A percentile compares a stretch with the other conserved stretches of the same genome.
These are phyloP conservation scores for Anadara kagoshimensis DNA, from an alignment of 1,140 invertebrate species.

Conservation along the genomic window DNA sequence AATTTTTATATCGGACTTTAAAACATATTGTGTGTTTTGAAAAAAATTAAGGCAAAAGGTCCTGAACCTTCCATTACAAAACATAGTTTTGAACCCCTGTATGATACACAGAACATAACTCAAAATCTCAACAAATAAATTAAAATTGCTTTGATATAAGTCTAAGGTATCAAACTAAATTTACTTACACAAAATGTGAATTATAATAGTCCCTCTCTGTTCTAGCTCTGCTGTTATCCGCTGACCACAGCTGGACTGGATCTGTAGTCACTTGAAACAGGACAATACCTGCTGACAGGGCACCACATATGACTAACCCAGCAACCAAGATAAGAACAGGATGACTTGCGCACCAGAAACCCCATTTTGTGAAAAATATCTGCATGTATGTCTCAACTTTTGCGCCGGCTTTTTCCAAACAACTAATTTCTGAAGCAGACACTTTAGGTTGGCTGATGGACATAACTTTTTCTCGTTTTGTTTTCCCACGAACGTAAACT, in stretches of 20 bases:
- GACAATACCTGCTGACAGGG: conserved; percentile 79
- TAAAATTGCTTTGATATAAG: no score
- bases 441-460: conserved; percentile 26
- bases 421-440: conserved; percentile 45
- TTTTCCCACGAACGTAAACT: conserved; percentile 23
- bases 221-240: conserved; percentile 88
- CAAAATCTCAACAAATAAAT: no score
- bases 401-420: conserved; percentile 83
- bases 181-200: conserved; percentile 77
- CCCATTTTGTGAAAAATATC: conserved; percentile 86
- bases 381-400: conserved; percentile 85
- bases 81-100: no score
- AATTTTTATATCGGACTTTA: no score
- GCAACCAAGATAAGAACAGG: conserved; percentile 86
- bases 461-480: conserved; percentile 5
- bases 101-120: no score
- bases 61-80: no score
- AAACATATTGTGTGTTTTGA: no score
- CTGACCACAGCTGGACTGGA: conserved; percentile 98
- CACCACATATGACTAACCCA: conserved; percentile 80
- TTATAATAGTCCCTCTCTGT: conserved; percentile 94
- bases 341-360: conserved; percentile 84
- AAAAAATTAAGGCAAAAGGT: no score
- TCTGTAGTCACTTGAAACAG: conserved; percentile 89
- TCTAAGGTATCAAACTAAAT: conserved; percentile 78